Percentiles rank a stretch among this genome's conserved stretches.
phyloP scores from a whole-genome alignment of 2,797 vertebrate genomes.

The Merluccius polli region DNA sequence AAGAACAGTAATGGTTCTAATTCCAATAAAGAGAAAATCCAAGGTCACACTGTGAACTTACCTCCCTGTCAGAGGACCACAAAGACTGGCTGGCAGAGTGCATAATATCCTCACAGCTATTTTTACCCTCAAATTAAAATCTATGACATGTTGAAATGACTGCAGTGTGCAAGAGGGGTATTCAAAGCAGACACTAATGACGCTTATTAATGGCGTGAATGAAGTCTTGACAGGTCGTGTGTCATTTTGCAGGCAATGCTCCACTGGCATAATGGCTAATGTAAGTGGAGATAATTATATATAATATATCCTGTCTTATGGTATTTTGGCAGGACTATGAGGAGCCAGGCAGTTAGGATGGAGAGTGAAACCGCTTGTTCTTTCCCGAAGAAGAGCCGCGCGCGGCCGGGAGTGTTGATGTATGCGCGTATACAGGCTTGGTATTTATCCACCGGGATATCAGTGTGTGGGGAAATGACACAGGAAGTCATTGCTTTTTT shows the following conservation, averaged over 20 bases:
- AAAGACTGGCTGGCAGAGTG: conserved; percentile 80
- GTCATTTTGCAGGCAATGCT: conserved; percentile 90
- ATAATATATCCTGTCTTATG: conserved; percentile 96
- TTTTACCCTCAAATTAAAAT: conserved; percentile 99
- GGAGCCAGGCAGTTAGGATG: conserved; percentile 83
- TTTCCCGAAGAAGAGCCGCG: conserved; percentile 61
- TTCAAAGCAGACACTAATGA: conserved; percentile 99
- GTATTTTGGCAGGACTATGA: conserved; percentile 98
- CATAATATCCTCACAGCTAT: conserved; percentile 95
- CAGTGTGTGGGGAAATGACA: not conserved
- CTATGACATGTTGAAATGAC: conserved; percentile 99
- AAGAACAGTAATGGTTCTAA: conserved; percentile 72
- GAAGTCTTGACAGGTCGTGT: conserved; percentile 99
- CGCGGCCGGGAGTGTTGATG: conserved; percentile 19
- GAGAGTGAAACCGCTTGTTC: conserved; percentile 75
- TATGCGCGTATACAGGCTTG: not conserved
- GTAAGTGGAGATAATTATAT: conserved; percentile 99
- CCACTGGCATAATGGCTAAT: conserved; percentile 96
- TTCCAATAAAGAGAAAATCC: conserved; percentile 76
- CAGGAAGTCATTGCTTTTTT: not conserved
- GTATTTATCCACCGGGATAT: not conserved
- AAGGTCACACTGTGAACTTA: conserved; percentile 81
- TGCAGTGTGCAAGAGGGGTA: conserved; percentile 99
- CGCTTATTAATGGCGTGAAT: conserved; percentile 99
- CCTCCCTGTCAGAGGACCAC: conserved; percentile 81